Base-by-base conservation (phyloP, 2,113 vertebrate genomes). In the Eptatretus burgeri region DNA sequence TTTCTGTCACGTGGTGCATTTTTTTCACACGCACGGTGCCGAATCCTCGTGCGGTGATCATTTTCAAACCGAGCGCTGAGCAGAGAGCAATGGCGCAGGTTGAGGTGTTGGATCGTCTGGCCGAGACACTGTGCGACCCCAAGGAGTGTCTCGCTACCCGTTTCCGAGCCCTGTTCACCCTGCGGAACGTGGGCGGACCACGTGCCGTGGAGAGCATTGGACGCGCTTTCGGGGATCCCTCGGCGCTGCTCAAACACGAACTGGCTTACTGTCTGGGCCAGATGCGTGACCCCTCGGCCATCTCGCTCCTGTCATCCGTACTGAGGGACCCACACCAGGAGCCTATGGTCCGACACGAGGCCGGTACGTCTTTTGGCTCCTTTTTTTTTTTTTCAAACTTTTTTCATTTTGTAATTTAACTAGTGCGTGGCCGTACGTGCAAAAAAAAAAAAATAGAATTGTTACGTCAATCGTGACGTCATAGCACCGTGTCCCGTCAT, bases 261-360 rank as follows among this genome's bases (percentile, higher is more conserved):
- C 71, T 95, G 68, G 91, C 87, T 1, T 95, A 80, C 70, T 95
- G 89, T 70, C 72, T 95, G 67, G 91, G 91, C 2, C 91, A 98
- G 74, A 87, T 95, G 87, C 80, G 75, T 69, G 84, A 94, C 1
- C 53, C 66, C 2, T 67, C 66, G 0, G 91, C 91, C 63, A 77
- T 93, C 64, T 82, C 86, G 0, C 52, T 75, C 14, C 74, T 98
- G 18, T 65, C 66, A 8, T 65, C 8, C 0, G 81, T 98, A 13
- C 76, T 98, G 63, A 69, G 70, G 56, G 84, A 98, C 68, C 17
- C 68, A 1, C 1, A 9, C 10, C 83, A 95, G 72, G 84, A 93
- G 64, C 78, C 89, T 2, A 94, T 95, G 85, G 89, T 94, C 67
- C 71, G 89, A 49, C 89, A 95, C 0, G 91, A 98, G 74, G 91